A percentile compares a stretch with the other conserved stretches of the same genome.
phyloP scores from a whole-genome alignment of 2,888 invertebrate species.

The Timandra comae region DNA sequence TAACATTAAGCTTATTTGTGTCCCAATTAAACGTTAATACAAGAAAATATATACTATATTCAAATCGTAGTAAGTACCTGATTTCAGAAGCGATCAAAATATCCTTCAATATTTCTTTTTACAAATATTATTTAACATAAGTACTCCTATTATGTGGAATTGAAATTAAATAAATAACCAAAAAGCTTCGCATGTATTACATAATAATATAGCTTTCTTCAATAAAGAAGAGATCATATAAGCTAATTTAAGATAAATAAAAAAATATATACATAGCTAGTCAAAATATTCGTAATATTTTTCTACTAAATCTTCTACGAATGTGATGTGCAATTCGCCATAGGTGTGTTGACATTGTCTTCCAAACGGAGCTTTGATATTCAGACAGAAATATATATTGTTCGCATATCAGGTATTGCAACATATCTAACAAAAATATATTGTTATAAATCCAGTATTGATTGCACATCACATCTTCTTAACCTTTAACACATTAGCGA shows the following conservation, averaged over 20 bases:
- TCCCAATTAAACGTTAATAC: no score
- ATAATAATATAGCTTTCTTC: slow-evolving; percentile 31
- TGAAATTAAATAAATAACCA: no score
- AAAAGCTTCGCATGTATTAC: slow-evolving; percentile 33
- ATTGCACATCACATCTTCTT: slow-evolving; percentile 21
- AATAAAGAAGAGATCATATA: slow-evolving; percentile 31
- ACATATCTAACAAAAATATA: background rate
- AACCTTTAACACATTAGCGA: slow-evolving; percentile 2
- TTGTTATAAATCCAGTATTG: background rate
- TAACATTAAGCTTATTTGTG: no score
- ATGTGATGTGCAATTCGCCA: slow-evolving; percentile 44
- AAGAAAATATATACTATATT: no score
- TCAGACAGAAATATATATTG: no score
- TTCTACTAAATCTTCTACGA: slow-evolving; percentile 52
- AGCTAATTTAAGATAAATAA: slow-evolving; percentile 34
- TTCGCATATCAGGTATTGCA: background rate
- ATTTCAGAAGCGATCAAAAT: no score
- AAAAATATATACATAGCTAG: slow-evolving; percentile 40
- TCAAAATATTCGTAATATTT: slow-evolving; percentile 62
- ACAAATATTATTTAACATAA: no score
- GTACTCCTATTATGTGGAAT: background rate
- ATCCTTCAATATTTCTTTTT: no score
- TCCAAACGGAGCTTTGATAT: background rate
- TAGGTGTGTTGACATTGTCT: slow-evolving; percentile 3
- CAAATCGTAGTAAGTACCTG: no score